Conservation (phyloP, 2,113 vertebrate genomes). For the Chloebia gouldiae region DNA sequence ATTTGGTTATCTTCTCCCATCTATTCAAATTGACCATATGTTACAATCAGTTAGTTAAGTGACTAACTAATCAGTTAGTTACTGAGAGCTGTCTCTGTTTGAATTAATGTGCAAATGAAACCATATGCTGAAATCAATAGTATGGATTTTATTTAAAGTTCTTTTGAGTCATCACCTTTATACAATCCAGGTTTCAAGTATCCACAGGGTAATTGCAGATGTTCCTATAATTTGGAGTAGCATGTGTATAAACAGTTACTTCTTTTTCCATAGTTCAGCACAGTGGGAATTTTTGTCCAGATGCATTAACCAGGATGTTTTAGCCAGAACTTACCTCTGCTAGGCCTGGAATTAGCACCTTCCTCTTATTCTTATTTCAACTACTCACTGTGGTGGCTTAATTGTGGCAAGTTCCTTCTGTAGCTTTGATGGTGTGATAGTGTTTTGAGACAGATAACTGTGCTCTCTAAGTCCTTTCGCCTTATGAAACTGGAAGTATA, state of each 20-base stretch:
- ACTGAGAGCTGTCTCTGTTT: not conserved
- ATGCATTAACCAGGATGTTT: not conserved
- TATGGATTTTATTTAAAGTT: not conserved
- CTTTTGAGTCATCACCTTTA: not conserved
- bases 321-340: not conserved
- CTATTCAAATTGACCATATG: not conserved
- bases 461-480: not conserved
- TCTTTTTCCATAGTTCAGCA: not conserved
- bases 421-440: not conserved
- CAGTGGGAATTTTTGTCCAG: not conserved
- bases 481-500: not conserved
- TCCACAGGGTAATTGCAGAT: not conserved
- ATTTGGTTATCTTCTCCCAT: not conserved
- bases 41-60: not conserved
- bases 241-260: not conserved
- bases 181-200: not conserved
- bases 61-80: not conserved
- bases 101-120: not conserved
- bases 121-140: not conserved
- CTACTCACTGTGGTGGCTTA: not conserved
- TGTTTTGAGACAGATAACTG: not conserved
- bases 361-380: not conserved
- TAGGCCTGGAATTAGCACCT: not conserved
- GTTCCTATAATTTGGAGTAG: not conserved
- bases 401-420: not conserved